Evolutionary conservation across 1,140 invertebrate genomes (phyloP), one percentile per base, ranked within the genome.

Genomic region (Tenebrio molitor): DNA sequence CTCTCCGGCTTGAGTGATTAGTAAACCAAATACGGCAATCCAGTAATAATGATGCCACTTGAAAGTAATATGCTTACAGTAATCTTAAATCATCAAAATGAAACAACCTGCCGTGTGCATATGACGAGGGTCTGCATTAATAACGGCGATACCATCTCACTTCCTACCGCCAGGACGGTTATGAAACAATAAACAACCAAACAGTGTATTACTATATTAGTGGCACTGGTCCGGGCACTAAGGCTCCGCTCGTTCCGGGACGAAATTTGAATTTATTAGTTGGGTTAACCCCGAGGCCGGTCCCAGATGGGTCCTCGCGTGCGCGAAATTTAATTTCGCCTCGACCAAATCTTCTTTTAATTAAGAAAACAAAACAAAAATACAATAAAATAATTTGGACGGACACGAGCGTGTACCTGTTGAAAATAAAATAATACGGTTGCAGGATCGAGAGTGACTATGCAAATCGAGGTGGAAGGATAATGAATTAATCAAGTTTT

Each of bases 41-140:
- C 44, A 65, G 71, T 42, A 75, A 73, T 77, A 75, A 79, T 75
- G 76, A 79, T 75, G 70, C 77, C 72, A 72, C 77, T 77, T 69
- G 69, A 79, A 78, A 76, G 69, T 76, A 78, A 78, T 79, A 77
- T 73, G 71, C 69, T 71, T 73, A 65, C 36, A 69, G 69, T 78
- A 79, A 79, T 79, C 76, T 78, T 78, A 78, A 79, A 78, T 79
- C 78, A 79, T 79, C 78, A 73, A 78, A 79, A 79, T 77, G 78
- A 79, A 79, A 76, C 76, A 76, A 76, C 78, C 74, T 79, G 77
- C 76, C 76, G 68, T 46, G 74, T 75, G 71, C 76, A 70, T 70
- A 73, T 76, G 74, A 76, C 72, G 78, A 79, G 78, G 78, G 78
- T 79, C 78, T 10, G 76, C 78, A 79, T 79, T 78, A 78, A 79